These are phyloP conservation scores for Acanthosepion pharaonis DNA, from an alignment of 2,888 invertebrate species.

Conservation along the genomic window DNA sequence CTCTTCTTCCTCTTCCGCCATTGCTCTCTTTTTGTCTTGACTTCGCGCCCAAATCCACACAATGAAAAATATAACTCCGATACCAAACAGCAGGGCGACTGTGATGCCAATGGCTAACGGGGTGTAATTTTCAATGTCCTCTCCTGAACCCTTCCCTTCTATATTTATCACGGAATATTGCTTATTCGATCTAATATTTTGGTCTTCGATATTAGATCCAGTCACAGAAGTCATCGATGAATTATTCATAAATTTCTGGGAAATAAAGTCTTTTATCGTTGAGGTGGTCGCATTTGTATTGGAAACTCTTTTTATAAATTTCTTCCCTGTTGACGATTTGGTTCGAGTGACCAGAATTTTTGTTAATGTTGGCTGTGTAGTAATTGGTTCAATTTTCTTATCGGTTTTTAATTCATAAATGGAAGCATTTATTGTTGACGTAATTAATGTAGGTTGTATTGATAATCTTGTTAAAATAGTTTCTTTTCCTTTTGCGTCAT, in stretches of 20 bases:
- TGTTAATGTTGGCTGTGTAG: not conserved
- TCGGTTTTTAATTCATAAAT: not conserved
- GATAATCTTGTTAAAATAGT: not conserved
- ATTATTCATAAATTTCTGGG: too few relatives aligned
- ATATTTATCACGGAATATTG: not conserved
- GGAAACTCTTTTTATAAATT: not conserved
- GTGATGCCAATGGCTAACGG: constrained; percentile 25
- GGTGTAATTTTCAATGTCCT: constrained; percentile 14
- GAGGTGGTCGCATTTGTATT: not conserved
- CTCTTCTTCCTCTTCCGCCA: constrained; percentile 10
- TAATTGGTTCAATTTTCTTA: not conserved
- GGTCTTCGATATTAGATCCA: not conserved
- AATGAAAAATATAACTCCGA: constrained; percentile 37
- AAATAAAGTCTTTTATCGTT: too few relatives aligned
- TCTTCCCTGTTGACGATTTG: not conserved
- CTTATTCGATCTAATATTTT: not conserved
- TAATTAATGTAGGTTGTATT: not conserved
- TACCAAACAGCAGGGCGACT: not conserved
- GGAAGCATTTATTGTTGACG: not conserved
- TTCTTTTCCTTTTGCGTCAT: not conserved
- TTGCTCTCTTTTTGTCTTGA: not conserved
- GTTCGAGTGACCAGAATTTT: not conserved
- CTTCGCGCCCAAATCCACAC: constrained; percentile 42
- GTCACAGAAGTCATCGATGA: not conserved
- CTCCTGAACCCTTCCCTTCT: not conserved